phyloP scores from a whole-genome alignment of 2,888 invertebrate genomes.

The Agrotis ipsilon region DNA sequence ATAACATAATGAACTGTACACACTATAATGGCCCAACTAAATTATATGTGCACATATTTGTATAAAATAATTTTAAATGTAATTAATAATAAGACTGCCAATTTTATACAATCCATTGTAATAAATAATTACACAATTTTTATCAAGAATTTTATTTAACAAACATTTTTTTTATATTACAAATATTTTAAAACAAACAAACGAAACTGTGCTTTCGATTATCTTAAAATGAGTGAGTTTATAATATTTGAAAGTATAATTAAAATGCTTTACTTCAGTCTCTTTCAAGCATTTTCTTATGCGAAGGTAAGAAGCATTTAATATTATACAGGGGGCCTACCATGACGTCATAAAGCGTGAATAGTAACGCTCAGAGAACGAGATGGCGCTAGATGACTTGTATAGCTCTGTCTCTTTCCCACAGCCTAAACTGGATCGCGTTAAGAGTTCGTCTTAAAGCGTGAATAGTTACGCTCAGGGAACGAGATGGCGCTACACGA shows the following conservation, averaged over 20 bases:
- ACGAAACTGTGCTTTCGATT: conserved; percentile 81
- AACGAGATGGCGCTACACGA: too few relatives aligned
- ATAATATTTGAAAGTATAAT: conserved; percentile 57
- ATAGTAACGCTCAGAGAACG: too few relatives aligned
- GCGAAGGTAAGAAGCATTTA: conserved; percentile 52
- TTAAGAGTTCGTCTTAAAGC: too few relatives aligned
- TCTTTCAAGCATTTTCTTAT: conserved; percentile 59
- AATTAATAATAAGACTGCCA: conserved; percentile 73
- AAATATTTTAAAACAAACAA: conserved; percentile 72
- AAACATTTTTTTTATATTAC: conserved; percentile 78
- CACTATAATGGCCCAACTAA: conserved; percentile 4
- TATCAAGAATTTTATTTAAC: conserved; percentile 85
- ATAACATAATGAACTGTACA: neutral
- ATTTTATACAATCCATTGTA: conserved; percentile 70
- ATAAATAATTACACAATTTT: conserved; percentile 76
- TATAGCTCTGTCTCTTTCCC: too few relatives aligned
- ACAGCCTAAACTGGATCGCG: too few relatives aligned
- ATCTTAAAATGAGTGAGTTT: conserved; percentile 78
- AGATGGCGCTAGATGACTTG: too few relatives aligned
- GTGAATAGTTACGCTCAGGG: too few relatives aligned
- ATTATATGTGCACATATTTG: conserved; percentile 14
- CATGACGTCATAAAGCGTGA: too few relatives aligned
- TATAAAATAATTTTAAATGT: conserved; percentile 26
- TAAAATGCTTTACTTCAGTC: conserved; percentile 65
- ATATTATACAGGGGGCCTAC: conserved; percentile 51